Percentiles rank a stretch among this genome's conserved stretches.
These are phyloP conservation scores for Heterochromis multidens DNA, from an alignment of 2,113 vertebrate species.

Conservation along the genomic window DNA sequence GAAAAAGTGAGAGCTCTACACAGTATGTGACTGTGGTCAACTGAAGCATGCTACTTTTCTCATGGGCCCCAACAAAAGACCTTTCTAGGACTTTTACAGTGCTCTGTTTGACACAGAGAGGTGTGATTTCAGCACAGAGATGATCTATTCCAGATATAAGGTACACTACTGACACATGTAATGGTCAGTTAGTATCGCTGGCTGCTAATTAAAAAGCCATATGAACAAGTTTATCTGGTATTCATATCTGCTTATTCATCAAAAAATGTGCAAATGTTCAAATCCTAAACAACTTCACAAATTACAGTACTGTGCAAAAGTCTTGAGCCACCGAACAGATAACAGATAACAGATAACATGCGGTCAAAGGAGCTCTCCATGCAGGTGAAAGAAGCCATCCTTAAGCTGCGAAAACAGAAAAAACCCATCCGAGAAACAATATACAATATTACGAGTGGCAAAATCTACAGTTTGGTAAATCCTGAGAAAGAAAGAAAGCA, in stretches of 20 bases:
- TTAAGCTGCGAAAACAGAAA: too few species aligned
- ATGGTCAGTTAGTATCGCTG: background rate
- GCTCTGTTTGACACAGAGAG: constrained; percentile 17
- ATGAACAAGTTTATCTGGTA: background rate
- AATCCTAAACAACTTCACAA: background rate
- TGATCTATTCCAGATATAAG: constrained; percentile 7
- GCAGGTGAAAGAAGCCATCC: too few species aligned
- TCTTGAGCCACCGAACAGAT: too few species aligned
- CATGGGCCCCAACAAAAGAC: constrained; percentile 20
- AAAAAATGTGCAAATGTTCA: background rate
- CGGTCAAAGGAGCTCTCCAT: too few species aligned
- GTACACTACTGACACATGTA: background rate
- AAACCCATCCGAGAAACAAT: too few species aligned
- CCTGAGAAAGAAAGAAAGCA: too few species aligned
- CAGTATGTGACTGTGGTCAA: constrained; percentile 15
- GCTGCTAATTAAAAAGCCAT: background rate
- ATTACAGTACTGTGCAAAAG: background rate
- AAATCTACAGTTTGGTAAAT: too few species aligned
- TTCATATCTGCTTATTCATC: background rate
- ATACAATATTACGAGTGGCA: too few species aligned
- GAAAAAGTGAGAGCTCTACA: background rate
- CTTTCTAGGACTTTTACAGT: constrained; percentile 10
- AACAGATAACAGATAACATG: too few species aligned
- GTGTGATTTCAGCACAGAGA: constrained; percentile 32
- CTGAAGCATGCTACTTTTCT: constrained; percentile 35